Evolutionary conservation across 2,797 vertebrate species (phyloP).

Genomic region (Catostomus latipinnis): DNA sequence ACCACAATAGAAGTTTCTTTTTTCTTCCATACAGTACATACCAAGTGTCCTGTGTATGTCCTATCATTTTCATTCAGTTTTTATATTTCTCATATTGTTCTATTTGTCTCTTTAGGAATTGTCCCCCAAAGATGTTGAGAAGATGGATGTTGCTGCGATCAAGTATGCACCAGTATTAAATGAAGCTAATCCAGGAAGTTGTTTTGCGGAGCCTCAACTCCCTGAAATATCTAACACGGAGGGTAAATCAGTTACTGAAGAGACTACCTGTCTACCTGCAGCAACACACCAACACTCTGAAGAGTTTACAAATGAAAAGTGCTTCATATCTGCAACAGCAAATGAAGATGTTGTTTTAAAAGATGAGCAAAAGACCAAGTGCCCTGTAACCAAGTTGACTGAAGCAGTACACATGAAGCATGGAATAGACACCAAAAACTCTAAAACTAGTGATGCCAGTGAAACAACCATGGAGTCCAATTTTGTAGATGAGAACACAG

Average conservation of each 20-base stretch:
- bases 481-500: conserved; percentile 4
- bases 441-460: conserved; percentile 10
- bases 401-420: neutral
- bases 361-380: conserved; percentile 19
- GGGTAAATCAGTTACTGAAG: neutral
- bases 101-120: conserved; percentile 38
- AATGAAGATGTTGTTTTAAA: neutral
- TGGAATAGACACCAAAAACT: neutral
- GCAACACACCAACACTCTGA: conserved; percentile 10
- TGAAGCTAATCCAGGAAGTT: conserved; percentile 8
- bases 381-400: neutral
- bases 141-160: neutral
- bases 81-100: neutral
- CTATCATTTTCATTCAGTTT: no score
- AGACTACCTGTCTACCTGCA: neutral
- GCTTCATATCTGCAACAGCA: conserved; percentile 7
- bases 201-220: neutral
- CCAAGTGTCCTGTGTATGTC: no score
- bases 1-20: neutral
- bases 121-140: conserved; percentile 11
- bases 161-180: neutral
- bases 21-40: no score
- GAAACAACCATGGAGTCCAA: neutral
- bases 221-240: conserved; percentile 1
- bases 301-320: neutral